Conservation (phyloP, 2,113 vertebrate genomes). For the Perca fluviatilis region DNA sequence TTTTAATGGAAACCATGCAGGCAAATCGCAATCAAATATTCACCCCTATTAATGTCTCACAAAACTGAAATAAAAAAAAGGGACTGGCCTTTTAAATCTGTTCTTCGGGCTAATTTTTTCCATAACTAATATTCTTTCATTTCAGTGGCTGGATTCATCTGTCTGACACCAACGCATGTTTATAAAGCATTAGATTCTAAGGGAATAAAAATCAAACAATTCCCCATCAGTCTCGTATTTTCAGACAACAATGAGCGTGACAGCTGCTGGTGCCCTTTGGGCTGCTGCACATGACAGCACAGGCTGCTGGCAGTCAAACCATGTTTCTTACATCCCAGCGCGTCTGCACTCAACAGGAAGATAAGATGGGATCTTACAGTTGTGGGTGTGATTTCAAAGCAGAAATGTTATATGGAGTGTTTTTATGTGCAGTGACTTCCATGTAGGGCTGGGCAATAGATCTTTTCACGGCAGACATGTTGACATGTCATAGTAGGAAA, state of each 20-base stretch:
- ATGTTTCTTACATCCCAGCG: neutral
- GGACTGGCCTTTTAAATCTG: neutral
- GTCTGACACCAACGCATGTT: neutral
- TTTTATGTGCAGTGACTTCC: neutral
- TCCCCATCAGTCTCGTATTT: neutral
- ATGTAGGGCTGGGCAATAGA: neutral
- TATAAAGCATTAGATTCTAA: no score
- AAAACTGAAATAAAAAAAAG: neutral
- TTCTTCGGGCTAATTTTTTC: neutral
- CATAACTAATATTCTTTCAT: no score
- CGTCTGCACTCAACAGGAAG: neutral
- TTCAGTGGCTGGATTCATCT: neutral
- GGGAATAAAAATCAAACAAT: neutral
- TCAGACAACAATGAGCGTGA: neutral
- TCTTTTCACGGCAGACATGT: no score
- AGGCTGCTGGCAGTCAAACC: neutral
- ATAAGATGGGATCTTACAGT: slow-evolving; percentile 3
- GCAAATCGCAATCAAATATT: no score
- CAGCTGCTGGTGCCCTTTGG: neutral
- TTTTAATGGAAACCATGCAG: no score
- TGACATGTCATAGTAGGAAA: no score
- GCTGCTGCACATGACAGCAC: slow-evolving; percentile 10
- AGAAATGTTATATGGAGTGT: neutral
- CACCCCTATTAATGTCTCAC: no score
- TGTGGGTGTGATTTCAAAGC: neutral